Evolutionary conservation across 2,888 invertebrate genomes (phyloP), one percentile per base, ranked within the genome.

Genomic region (Empis livida): DNA sequence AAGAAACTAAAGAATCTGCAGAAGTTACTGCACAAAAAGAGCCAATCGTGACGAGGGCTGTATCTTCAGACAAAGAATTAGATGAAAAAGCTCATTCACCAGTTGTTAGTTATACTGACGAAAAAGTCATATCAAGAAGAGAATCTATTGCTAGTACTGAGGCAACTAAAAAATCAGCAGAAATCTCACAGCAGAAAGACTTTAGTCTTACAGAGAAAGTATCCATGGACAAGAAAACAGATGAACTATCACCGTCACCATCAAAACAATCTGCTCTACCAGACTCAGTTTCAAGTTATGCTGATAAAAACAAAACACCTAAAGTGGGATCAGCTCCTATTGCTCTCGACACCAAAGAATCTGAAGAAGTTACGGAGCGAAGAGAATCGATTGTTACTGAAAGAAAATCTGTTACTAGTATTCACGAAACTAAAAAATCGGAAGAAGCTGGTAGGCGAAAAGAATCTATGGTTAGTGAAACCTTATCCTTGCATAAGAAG

Each of bases 101-200:
- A 5, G 20, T 20, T 20, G 20, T 5, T 20, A 20, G 20, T 20
- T 5, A 20, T 20, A 20, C 5, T 5, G 20, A 20, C 20, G 20
- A 20, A 20, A 20, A 20, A 20, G 20, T 5, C 3, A 20, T 20
- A 3, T 5, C 20, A 5, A 20, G 20, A 5, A 20, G 5, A 20
- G 20, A 20, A 20, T 20, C 20, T 20, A 5, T 20, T 5, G 20
- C 20, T 20, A 20, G 20, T 5, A 20, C 46, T 9, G 47, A 55
- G 6, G 55, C 57, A 32, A 60, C 60, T 48, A 56, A 54, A 42
- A 57, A 56, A 41, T 39, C 4, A 20, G 5, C n/a, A 20, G 20
- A 20, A 20, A 5, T 5, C 5, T 3, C 20, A 20, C 3, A 20
- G 5, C 20, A 5, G 5, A 20, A 20, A 5, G 20, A 20, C 3